Percentiles rank a stretch among this genome's conserved stretches.
Evolutionary conservation across 2,888 invertebrate genomes (phyloP).

Genomic region (Halictus quadricinctus): DNA sequence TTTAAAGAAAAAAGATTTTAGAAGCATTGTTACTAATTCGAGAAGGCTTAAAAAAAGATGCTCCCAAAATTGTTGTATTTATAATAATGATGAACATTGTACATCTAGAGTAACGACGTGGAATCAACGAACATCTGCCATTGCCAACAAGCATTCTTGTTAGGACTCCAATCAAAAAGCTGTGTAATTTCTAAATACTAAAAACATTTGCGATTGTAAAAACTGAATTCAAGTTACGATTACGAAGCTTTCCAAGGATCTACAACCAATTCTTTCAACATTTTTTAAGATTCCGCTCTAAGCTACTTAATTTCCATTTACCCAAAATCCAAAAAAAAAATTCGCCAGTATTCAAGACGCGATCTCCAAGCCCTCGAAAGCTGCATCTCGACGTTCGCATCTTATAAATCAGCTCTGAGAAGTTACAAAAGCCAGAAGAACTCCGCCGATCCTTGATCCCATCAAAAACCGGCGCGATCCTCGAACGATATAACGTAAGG

Average conservation of each 20-base stretch:
- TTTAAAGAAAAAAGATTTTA: neutral
- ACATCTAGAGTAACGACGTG: too few species aligned
- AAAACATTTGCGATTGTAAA: too few species aligned
- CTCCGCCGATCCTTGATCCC: constrained; percentile 19
- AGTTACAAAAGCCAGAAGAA: neutral
- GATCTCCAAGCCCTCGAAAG: neutral
- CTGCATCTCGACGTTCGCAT: neutral
- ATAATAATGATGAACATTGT: too few species aligned
- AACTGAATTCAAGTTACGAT: neutral
- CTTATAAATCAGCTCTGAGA: neutral
- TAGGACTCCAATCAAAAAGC: too few species aligned
- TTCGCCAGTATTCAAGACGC: too few species aligned
- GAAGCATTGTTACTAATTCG: too few species aligned
- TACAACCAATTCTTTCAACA: neutral
- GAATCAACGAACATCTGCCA: too few species aligned
- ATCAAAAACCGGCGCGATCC: constrained; percentile 3
- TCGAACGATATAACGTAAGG: constrained; percentile 15
- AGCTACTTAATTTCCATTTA: neutral
- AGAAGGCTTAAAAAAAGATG: too few species aligned
- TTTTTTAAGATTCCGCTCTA: neutral
- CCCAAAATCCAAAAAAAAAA: neutral
- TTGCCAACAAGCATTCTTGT: too few species aligned
- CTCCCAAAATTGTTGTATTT: too few species aligned
- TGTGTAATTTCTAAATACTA: too few species aligned
- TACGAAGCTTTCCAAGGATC: neutral